Evolutionary conservation across 2,797 vertebrate species (phyloP).

Genomic region (Ciconia nigra): DNA sequence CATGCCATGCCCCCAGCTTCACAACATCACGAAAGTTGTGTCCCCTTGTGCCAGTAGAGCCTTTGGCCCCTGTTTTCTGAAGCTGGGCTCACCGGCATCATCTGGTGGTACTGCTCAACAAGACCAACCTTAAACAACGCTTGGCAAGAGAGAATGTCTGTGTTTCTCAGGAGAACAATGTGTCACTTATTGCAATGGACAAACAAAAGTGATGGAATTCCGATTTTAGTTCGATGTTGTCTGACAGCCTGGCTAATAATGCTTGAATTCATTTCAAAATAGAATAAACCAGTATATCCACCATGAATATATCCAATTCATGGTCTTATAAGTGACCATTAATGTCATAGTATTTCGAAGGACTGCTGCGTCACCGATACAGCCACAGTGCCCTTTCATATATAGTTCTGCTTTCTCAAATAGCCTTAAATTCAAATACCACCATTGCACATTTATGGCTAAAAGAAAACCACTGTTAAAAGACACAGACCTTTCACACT

Average conservation of each 20-base stretch:
- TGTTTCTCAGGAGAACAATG: slow-evolving; percentile 5
- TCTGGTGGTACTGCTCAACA: not conserved
- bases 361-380: not conserved
- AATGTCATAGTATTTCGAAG: not conserved
- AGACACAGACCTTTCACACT: not conserved
- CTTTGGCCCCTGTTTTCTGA: not conserved
- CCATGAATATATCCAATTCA: not conserved
- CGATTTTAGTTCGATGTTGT: not conserved
- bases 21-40: not conserved
- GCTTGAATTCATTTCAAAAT: not conserved
- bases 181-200: not conserved
- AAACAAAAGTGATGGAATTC: slow-evolving; percentile 28
- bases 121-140: not conserved
- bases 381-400: not conserved
- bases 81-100: not conserved
- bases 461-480: not conserved
- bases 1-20: not conserved
- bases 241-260: not conserved
- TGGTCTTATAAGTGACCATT: not conserved
- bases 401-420: not conserved
- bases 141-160: not conserved
- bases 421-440: not conserved
- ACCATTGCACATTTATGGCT: not conserved
- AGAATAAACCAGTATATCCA: not conserved
- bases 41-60: not conserved